Base-by-base conservation (phyloP, 2,113 vertebrate species). In the Ctenomys sociabilis region DNA sequence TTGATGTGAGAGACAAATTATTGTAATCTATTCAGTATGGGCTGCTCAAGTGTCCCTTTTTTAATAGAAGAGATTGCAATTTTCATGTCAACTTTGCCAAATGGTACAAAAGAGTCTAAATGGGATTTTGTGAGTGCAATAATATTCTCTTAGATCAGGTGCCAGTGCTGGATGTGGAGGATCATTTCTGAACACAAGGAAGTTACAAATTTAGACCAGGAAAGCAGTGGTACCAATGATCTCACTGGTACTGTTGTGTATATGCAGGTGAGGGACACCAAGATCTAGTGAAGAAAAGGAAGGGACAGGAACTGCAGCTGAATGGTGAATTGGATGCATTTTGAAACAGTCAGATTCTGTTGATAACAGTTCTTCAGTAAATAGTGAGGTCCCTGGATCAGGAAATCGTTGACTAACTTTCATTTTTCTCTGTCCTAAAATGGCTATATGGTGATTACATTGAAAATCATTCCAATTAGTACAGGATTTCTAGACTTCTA, bases 111-210 rank as follows among this genome's bases (percentile, higher is more conserved):
- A 80, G 21, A 81, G 9, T 17, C 28, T 37, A 30, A 80, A 17
- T 70, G 49, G 80, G 52, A 91, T 63, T 86, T 94, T 75, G 30
- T 94, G 75, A 91, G 54, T 87, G 16, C 91, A 73, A 89, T 73
- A 63, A 64, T 30, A 78, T 83, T 0, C 30, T 32, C 90, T 19
- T 64, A 14, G 45, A 30, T 26, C 7, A 59, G 2, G 6, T 57
- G 70, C 30, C 19, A 70, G 59, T 40, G 37, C 43, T 63, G 37
- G 6, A 24, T 63, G 17, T 63, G 3, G 4, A 21, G 59, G 7
- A 70, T 64, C 30, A 14, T 24, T 75, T 78, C 37, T 73, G 57
- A 83, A 52, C 26, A 37, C 19, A 28, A 87, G 66, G 43, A 43
- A 0, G 14, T 77, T 3, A 17, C 93, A n/a, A 30, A 22, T 54